These are phyloP conservation scores for Campylomormyrus tamandua DNA, from an alignment of 2,113 vertebrate species.

Conservation along the genomic window DNA sequence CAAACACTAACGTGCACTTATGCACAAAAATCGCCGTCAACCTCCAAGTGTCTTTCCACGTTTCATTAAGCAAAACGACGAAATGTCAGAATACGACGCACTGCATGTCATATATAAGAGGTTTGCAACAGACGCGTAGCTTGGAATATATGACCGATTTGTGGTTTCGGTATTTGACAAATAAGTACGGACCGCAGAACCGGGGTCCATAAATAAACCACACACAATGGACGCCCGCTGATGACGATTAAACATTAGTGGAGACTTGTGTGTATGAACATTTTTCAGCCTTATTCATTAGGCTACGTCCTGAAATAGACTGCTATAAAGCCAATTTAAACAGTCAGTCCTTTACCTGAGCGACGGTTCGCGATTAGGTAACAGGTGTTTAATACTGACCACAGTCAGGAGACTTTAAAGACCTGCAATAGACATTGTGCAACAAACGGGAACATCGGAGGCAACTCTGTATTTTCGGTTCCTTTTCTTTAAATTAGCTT, in stretches of 20 bases:
- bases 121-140: not conserved
- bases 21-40: not conserved
- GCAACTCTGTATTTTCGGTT: not conserved
- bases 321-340: not conserved
- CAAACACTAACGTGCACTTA: not conserved
- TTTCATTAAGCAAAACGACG: not conserved
- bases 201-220: not conserved
- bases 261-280: not conserved
- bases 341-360: not conserved
- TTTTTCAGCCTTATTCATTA: not conserved
- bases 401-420: not conserved
- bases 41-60: not conserved
- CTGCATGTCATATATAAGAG: not conserved
- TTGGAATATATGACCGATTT: not conserved
- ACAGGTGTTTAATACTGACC: not conserved
- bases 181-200: not conserved
- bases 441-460: not conserved
- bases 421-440: not conserved
- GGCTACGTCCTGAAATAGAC: not conserved
- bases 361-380: not conserved
- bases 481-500: not conserved
- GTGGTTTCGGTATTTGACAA: not conserved
- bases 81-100: not conserved
- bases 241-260: not conserved
- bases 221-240: not conserved